Evolutionary conservation across 2,888 invertebrate species (phyloP).

Genomic region (Anaspis maculata): DNA sequence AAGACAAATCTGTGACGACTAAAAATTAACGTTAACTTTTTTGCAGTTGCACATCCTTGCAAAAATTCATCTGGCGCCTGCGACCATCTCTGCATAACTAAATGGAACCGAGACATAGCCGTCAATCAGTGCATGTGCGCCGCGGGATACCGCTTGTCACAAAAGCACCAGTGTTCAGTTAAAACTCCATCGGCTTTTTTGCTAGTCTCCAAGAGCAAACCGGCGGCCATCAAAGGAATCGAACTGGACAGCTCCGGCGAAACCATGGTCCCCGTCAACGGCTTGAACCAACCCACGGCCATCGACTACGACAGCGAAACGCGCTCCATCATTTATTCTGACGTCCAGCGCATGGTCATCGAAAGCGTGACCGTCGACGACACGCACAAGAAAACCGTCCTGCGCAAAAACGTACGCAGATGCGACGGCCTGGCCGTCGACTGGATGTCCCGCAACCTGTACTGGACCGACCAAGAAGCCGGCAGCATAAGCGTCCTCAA

Average conservation of each 20-base stretch:
- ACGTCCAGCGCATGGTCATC: conserved; percentile 41
- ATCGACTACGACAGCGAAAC: conserved; percentile 59
- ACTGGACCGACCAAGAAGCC: conserved; percentile 72
- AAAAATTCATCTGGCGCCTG: conserved; percentile 55
- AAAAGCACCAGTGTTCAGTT: conserved; percentile 52
- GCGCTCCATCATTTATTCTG: conserved; percentile 41
- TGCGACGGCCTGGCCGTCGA: conserved; percentile 75
- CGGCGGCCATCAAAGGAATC: conserved; percentile 65
- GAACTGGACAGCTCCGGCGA: conserved; percentile 42
- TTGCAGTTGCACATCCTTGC: conserved; percentile 60
- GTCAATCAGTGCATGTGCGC: conserved; percentile 62
- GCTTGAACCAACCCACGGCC: conserved; percentile 55
- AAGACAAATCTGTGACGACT: too few relatives aligned
- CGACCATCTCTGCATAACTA: conserved; percentile 67
- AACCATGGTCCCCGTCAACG: conserved; percentile 62
- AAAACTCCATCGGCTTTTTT: conserved; percentile 54
- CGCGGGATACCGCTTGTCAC: conserved; percentile 57
- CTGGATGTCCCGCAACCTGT: conserved; percentile 74
- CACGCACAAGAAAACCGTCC: conserved; percentile 37
- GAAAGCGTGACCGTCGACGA: conserved; percentile 21
- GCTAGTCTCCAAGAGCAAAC: conserved; percentile 55
- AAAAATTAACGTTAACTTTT: too few relatives aligned
- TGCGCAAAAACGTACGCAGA: conserved; percentile 51
- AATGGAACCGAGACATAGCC: conserved; percentile 48
- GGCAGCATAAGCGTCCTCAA: conserved; percentile 62